Base-by-base conservation (phyloP, 2,888 invertebrate species). In the Arge pagana region DNA sequence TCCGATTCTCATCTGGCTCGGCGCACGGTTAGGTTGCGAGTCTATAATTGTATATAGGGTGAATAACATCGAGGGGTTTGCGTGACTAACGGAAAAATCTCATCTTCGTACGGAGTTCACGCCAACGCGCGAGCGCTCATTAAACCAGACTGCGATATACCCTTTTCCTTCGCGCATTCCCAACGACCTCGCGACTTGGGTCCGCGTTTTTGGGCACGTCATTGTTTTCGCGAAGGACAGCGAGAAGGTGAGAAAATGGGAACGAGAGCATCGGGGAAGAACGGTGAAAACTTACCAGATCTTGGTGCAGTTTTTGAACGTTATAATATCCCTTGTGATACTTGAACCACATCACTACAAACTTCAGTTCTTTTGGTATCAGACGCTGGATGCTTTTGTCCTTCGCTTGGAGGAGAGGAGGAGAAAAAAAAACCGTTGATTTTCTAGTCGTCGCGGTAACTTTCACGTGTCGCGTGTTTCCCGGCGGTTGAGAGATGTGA, bases 251-350 rank as follows among this genome's bases (percentile, higher is more conserved):
- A 40, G 24, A 40, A 40, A 40, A 10, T 10, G n/a, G 24, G 15
- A n/a, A 16, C 10, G 8, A 26, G 49, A 35, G 54, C 36, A 37
- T 16, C 37, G 48, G 19, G 45, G 45, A 35, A 30, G 39, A 18
- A 19, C 15, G 21, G 43, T 39, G 19, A 49, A 55, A 53, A 64
- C 71, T 73, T 63, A 74, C 74, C 69, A 70, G 62, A 52, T 66
- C 62, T 45, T 64, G 52, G 56, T 69, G 65, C 49, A 67, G 62
- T 62, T 72, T 74, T 52, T 66, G 63, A 53, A 74, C 67, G 56
- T 73, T 69, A 66, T 74, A 74, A 61, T 68, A 71, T 67, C 73
- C 71, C 54, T 65, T 68, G 65, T 73, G 68, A 62, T 71, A 73
- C 53, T 73, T 74, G 65, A 72, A 70, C 71, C 70, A 70, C 69